A percentile compares a stretch with the other conserved stretches of the same genome.
Conservation (phyloP, 2,888 invertebrate species). For the Drosophila pegasa region DNA sequence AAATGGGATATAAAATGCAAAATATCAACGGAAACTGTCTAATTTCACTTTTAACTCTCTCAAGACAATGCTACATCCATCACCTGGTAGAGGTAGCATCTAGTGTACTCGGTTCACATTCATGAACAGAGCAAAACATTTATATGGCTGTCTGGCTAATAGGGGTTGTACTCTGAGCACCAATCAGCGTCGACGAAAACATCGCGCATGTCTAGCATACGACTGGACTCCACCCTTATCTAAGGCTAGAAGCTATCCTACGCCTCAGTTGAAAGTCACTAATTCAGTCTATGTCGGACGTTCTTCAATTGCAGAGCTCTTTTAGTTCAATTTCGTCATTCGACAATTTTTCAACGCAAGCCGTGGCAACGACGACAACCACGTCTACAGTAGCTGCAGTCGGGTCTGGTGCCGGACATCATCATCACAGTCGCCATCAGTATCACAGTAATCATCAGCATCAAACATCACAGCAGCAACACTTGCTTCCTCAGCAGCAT, state of each 20-base stretch:
- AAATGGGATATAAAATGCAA: not conserved
- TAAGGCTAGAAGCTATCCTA: conserved; percentile 23
- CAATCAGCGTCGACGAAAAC: conserved; percentile 49
- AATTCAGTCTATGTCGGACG: conserved; percentile 69
- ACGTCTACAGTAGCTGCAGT: conserved; percentile 58
- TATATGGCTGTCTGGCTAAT: conserved; percentile 14
- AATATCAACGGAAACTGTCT: not conserved
- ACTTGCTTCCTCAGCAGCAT: conserved; percentile 54
- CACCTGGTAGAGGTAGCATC: not conserved
- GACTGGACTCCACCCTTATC: conserved; percentile 56
- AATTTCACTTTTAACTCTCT: not conserved
- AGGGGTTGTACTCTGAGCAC: conserved; percentile 64
- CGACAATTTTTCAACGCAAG: conserved; percentile 84
- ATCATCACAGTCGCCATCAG: conserved; percentile 68
- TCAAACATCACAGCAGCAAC: conserved; percentile 71
- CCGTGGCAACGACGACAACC: conserved; percentile 70
- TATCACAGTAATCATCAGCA: conserved; percentile 68
- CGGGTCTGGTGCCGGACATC: conserved; percentile 57
- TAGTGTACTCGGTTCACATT: not conserved
- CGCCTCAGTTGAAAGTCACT: conserved; percentile 4
- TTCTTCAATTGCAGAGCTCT: conserved; percentile 83
- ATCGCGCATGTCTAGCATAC: conserved; percentile 65
- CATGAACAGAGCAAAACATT: conserved; percentile 9
- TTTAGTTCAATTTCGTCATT: conserved; percentile 85
- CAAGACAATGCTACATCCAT: too few species aligned